Evolutionary conservation across 1,140 invertebrate genomes (phyloP).

Genomic region (Hycleus cichorii): DNA sequence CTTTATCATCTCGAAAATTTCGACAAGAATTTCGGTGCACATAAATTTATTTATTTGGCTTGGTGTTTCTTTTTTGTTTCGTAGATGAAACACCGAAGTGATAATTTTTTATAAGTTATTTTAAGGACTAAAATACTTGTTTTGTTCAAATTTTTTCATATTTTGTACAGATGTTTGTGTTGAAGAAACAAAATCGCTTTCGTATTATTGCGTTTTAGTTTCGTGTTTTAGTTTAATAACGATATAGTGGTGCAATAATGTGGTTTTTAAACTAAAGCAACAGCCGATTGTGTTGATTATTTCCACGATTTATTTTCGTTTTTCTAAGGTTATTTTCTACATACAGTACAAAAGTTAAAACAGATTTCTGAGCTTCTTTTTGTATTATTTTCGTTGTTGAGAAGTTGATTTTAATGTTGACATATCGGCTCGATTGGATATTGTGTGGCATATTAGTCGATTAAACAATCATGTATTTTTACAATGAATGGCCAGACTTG

Average conservation of each 20-base stretch:
- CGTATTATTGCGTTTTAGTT: constrained; percentile 7
- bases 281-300: constrained; percentile 17
- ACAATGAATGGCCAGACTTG: background rate
- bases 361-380: constrained; percentile 5
- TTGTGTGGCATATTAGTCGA: background rate
- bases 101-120: constrained; percentile 27
- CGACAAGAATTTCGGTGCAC: too few relatives aligned
- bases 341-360: constrained; percentile 22
- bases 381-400: constrained; percentile 3
- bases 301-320: constrained; percentile 11
- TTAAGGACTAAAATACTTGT: constrained; percentile 29
- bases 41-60: too few relatives aligned
- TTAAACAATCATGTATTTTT: background rate
- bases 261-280: constrained; percentile 18
- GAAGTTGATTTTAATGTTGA: constrained; percentile 20
- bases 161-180: too few relatives aligned
- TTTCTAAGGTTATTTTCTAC: constrained; percentile 2
- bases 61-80: too few relatives aligned
- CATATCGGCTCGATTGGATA: constrained; percentile 16
- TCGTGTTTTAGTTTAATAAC: constrained; percentile 18
- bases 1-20: too few relatives aligned
- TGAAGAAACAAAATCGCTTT: background rate
- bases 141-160: constrained; percentile 27
- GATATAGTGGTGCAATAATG: constrained; percentile 5
- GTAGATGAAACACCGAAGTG: constrained; percentile 16